Evolutionary conservation across 1,140 invertebrate species (phyloP), one percentile per base, ranked within the genome.

Genomic region (Drosophila nikananu): DNA sequence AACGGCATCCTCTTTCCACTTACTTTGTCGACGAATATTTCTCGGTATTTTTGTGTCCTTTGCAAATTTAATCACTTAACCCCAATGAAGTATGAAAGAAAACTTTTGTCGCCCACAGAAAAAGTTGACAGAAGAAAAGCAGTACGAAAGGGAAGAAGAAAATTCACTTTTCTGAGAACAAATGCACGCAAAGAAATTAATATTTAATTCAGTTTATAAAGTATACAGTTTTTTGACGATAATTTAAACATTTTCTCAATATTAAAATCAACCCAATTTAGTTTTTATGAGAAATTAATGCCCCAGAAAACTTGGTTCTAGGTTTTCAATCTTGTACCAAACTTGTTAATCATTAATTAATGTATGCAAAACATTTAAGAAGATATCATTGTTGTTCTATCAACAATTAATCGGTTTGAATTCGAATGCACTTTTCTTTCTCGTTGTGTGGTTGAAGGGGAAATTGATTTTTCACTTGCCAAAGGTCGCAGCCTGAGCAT

Each of bases 11-110:
- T 30, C 68, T 42, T 59, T 41, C 25, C 32, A 52, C 5, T 35
- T 51, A 70, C 52, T 25, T 32, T 35, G 21, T 23, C 27, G 21
- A 19, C 9, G 66, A 49, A 73, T 39, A 59, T 67, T 58, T 61
- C 46, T 63, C 19, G 46, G 55, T 63, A 66, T 63, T 65, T 61
- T 49, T 79, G 64, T 68, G 67, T 83, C 63, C 60, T 74, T 81
- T 86, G 83, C 83, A 87, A 86, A 86, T 86, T 86, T 86, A 86
- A 86, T 86, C 83, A 86, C 83, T 86, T 86, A 86, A 86, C 83
- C 83, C 83, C 83, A 86, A 86, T 86, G 83, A 86, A 86, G 83
- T 76, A 86, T 79, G 77, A 79, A 73, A 83, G 68, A 19, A 84
- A 84, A 86, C 42, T 86, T 86, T 86, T 81, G 46, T 37, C 49